These are phyloP conservation scores for Cettia cetti DNA, from an alignment of 2,113 vertebrate genomes.

Conservation along the genomic window DNA sequence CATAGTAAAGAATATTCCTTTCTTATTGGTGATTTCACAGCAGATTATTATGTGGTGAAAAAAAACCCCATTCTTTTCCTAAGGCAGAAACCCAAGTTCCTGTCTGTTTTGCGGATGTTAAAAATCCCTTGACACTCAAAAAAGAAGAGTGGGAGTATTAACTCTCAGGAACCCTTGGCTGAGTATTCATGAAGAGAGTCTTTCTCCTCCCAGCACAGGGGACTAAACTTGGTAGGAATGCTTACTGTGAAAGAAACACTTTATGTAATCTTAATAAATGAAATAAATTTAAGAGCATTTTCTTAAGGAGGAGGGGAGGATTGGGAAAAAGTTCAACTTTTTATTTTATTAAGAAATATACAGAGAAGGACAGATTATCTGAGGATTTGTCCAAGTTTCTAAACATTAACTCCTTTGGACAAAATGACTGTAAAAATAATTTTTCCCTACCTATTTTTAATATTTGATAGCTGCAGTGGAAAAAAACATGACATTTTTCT, in stretches of 20 bases:
- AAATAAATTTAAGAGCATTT: conserved; percentile 65
- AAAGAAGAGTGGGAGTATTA: conserved; percentile 83
- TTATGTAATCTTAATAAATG: conserved; percentile 72
- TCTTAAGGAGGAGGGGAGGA: conserved; percentile 4
- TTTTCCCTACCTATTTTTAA: conserved; percentile 33
- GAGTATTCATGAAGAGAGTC: conserved; percentile 71
- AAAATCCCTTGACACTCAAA: conserved; percentile 80
- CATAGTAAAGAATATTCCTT: conserved; percentile 75
- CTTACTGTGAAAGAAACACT: conserved; percentile 69
- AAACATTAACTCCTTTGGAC: background rate
- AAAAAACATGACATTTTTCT: background rate
- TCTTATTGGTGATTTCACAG: conserved; percentile 78
- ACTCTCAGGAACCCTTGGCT: conserved; percentile 74
- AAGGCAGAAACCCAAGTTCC: conserved; percentile 83
- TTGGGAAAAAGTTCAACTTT: conserved; percentile 7
- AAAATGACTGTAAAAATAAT: conserved; percentile 35
- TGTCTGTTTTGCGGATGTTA: conserved; percentile 83
- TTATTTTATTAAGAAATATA: conserved; percentile 22
- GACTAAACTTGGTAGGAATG: conserved; percentile 64
- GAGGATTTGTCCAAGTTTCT: background rate
- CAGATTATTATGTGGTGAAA: conserved; percentile 76
- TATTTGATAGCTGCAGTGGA: conserved; percentile 3
- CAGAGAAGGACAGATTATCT: background rate
- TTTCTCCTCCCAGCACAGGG: conserved; percentile 68
- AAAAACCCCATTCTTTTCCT: conserved; percentile 76